phyloP scores from a whole-genome alignment of 2,797 vertebrate species.

The Centroberyx gerrardi region DNA sequence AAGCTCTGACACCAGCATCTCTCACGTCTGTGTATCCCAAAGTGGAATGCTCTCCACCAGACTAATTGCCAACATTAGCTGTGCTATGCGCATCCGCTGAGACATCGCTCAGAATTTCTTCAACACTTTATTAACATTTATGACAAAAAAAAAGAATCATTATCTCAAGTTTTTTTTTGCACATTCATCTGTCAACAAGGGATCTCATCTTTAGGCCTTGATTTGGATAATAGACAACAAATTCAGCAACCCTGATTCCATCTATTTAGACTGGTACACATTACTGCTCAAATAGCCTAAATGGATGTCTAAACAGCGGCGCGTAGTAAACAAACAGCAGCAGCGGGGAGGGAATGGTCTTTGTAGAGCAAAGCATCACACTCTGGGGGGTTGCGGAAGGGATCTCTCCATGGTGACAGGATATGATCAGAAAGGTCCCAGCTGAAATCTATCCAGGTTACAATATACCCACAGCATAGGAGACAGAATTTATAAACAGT shows the following conservation, averaged over 20 bases:
- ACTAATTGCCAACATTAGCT: constrained; percentile 75
- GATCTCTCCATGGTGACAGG: constrained; percentile 84
- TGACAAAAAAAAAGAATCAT: constrained; percentile 51
- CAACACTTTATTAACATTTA: constrained; percentile 67
- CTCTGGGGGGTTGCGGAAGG: constrained; percentile 81
- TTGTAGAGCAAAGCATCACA: constrained; percentile 68
- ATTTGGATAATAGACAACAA: constrained; percentile 70
- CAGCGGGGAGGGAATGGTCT: constrained; percentile 82
- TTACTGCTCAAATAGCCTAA: constrained; percentile 81
- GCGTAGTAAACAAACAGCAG: constrained; percentile 85
- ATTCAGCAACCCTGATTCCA: constrained; percentile 71
- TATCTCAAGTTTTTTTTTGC: constrained; percentile 38
- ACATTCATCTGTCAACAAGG: constrained; percentile 52
- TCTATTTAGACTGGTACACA: constrained; percentile 78
- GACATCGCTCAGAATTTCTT: constrained; percentile 66
- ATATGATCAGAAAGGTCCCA: constrained; percentile 80
- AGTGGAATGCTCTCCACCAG: constrained; percentile 63
- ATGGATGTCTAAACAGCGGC: constrained; percentile 80
- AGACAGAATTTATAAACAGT: constrained; percentile 37
- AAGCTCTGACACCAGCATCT: constrained; percentile 74
- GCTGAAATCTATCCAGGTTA: constrained; percentile 84
- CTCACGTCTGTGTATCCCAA: constrained; percentile 65
- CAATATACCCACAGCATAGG: constrained; percentile 65
- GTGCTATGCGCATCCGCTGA: constrained; percentile 67
- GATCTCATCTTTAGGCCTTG: constrained; percentile 53